These are phyloP conservation scores for Piprites chloris DNA, from an alignment of 2,113 vertebrate genomes.

Conservation along the genomic window DNA sequence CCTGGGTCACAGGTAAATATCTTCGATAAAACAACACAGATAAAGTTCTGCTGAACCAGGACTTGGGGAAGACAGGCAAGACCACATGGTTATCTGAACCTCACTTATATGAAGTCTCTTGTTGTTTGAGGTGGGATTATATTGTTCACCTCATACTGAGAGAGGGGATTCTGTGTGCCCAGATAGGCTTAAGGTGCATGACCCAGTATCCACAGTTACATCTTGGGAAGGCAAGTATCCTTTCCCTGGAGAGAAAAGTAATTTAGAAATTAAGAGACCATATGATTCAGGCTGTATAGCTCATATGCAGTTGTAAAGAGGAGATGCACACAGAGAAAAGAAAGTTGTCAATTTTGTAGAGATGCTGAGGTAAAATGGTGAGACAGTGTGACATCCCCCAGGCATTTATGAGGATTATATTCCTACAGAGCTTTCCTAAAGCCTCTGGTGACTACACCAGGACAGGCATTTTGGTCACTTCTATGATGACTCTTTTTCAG, in stretches of 20 bases:
- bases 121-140: slow-evolving; percentile 43
- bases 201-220: not conserved
- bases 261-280: not conserved
- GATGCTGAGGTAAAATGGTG: not conserved
- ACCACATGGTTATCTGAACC: slow-evolving; percentile 14
- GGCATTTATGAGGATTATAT: not conserved
- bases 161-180: not conserved
- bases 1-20: not conserved
- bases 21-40: not conserved
- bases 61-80: slow-evolving; percentile 16
- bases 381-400: not conserved
- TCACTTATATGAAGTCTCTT: slow-evolving; percentile 15
- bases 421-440: not conserved
- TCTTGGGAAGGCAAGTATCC: not conserved
- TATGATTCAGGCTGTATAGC: not conserved
- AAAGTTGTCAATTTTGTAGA: not conserved
- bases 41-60: slow-evolving; percentile 34
- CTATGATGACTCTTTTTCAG: not conserved
- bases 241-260: not conserved
- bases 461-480: not conserved
- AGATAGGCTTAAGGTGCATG: not conserved
- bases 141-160: not conserved
- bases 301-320: not conserved
- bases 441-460: not conserved
- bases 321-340: not conserved